Base-by-base conservation (phyloP, 2,888 invertebrate genomes). In the Amaurobius ferox region DNA sequence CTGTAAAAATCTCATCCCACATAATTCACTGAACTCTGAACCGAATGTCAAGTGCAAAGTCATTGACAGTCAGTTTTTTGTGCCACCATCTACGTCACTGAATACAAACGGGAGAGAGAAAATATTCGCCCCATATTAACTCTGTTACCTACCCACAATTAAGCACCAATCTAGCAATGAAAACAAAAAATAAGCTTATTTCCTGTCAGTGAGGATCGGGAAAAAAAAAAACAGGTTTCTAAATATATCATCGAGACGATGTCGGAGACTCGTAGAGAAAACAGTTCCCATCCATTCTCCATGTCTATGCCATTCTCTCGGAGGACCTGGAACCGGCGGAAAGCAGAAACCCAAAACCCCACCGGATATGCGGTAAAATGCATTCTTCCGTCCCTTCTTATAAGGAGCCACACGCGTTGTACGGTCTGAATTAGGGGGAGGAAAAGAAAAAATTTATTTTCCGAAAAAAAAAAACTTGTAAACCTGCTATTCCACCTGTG, bases 351-450 rank as follows among this genome's bases (percentile, higher is more conserved):
- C 44, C 44, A 9, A 44, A 44, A 44, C 44, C 44, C 2, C 44
- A 44, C 44, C 6, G 44, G 44, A 44, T 44, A 44, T 44, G 44
- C 44, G 44, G 44, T 44, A 44, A 44, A 44, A 44, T 44, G 44
- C 44, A 11, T 44, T 44, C 16, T 44, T n/a, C n/a, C 2, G 11
- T 44, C 9, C 9, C 44, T 44, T 44, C 44, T 44, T 44, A 44
- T 44, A 44, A 16, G 44, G 16, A 44, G 44, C 44, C 44, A 44
- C 44, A 44, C 44, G 44, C 44, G 44, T 44, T 44, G 44, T 44
- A 44, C 16, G 11, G 44, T 16, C n/a, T 44, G 44, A 44, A 44
- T 16, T 44, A 44, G 44, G 44, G 44, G 44, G 44, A 2, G 44
- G 6, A 2, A 11, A 35, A 35, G 2, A 44, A 16, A 2, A 16